A percentile compares a stretch with the other conserved stretches of the same genome.
Conservation (phyloP, 2,797 vertebrate genomes). For the Semotilus atromaculatus region DNA sequence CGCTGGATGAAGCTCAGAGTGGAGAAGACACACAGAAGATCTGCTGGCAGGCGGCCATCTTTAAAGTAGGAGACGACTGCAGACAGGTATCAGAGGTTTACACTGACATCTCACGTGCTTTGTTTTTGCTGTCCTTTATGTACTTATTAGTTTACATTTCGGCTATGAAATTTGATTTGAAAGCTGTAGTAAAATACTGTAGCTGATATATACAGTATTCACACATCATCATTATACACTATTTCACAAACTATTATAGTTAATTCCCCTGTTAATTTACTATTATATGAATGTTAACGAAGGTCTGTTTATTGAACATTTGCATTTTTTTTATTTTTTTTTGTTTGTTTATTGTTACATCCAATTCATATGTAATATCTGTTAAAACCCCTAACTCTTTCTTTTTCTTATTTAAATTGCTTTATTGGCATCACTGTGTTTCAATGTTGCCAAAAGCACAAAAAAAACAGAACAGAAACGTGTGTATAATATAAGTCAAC, state of each 20-base stretch:
- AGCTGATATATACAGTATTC: no score
- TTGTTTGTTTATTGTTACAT: no score
- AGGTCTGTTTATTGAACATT: not conserved
- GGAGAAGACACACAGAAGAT: constrained; percentile 82
- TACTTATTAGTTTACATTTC: not conserved
- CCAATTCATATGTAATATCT: no score
- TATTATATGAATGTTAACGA: not conserved
- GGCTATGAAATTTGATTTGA: not conserved
- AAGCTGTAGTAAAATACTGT: not conserved
- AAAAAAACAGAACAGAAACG: not conserved
- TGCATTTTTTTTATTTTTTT: not conserved
- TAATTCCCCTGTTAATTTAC: not conserved
- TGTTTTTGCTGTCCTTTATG: not conserved
- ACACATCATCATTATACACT: not conserved
- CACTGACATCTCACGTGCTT: not conserved
- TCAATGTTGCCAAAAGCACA: not conserved
- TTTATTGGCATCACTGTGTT: no score
- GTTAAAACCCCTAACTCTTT: no score
- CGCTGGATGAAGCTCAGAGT: constrained; percentile 78
- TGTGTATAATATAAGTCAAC: not conserved
- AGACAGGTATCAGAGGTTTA: constrained; percentile 82
- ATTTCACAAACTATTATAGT: no score
- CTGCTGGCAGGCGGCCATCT: constrained; percentile 96
- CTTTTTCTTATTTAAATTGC: no score
- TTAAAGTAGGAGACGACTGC: constrained; percentile 98